phyloP scores from a whole-genome alignment of 2,888 invertebrate genomes.

The Penaeus monodon region DNA sequence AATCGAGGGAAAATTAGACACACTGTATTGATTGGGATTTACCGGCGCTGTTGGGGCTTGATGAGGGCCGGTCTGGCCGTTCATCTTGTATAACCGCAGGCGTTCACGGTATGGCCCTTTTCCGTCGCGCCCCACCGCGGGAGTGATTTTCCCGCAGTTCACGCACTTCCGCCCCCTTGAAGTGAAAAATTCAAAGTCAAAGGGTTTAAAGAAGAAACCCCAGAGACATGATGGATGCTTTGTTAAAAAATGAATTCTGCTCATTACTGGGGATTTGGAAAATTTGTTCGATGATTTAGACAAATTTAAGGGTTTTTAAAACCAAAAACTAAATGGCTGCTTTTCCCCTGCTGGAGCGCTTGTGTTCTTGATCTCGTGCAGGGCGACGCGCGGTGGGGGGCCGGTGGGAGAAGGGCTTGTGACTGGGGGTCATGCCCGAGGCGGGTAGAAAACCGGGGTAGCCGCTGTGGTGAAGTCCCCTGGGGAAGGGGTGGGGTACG shows the following conservation, averaged over 20 bases:
- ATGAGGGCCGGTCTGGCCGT: conserved; percentile 98
- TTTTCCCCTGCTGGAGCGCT: conserved; percentile 64
- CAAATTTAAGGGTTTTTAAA: no score
- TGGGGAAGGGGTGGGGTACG: conserved; percentile 45
- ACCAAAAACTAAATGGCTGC: not conserved
- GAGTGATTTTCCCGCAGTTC: conserved; percentile 96
- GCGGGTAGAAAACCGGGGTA: conserved; percentile 59
- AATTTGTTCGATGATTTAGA: no score
- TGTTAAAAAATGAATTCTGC: no score
- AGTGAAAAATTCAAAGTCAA: no score
- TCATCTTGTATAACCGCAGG: conserved; percentile 99
- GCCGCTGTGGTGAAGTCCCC: conserved; percentile 60
- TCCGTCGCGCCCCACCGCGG: conserved; percentile 96
- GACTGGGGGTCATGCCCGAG: conserved; percentile 59
- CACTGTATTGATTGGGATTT: conserved; percentile 40
- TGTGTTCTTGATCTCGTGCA: conserved; percentile 62
- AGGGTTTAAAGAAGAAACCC: no score
- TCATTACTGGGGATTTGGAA: no score
- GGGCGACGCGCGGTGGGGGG: conserved; percentile 42
- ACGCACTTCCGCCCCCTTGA: conserved; percentile 81
- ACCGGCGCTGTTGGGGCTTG: conserved; percentile 77
- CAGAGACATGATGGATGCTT: no score
- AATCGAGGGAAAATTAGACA: conserved; percentile 40
- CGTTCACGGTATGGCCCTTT: conserved; percentile 99
- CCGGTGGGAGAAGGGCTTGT: conserved; percentile 48